Conservation (phyloP, 2,888 invertebrate genomes). For the Camptogramma bilineatum region DNA sequence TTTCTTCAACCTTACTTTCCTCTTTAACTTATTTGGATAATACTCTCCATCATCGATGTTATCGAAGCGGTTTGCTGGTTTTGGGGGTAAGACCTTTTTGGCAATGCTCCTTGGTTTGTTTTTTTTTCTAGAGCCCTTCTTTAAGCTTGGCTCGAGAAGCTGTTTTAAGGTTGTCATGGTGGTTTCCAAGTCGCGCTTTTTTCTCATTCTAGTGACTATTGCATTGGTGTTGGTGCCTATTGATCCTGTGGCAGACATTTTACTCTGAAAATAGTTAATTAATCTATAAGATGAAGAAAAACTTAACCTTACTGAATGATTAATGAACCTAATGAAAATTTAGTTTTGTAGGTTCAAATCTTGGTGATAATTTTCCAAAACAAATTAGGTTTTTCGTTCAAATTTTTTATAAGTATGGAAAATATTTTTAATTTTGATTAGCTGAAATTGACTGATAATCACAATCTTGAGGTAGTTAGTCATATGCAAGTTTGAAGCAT, state of each 20-base stretch:
- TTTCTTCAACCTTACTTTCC: constrained; percentile 52
- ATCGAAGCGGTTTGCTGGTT: constrained; percentile 33
- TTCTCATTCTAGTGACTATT: constrained; percentile 13
- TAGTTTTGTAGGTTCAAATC: too few species aligned
- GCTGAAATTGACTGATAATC: too few species aligned
- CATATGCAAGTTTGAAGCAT: too few species aligned
- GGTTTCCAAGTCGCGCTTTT: constrained; percentile 23
- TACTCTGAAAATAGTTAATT: constrained; percentile 15
- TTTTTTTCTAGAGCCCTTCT: constrained; percentile 24
- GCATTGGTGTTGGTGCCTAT: not conserved
- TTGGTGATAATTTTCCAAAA: too few species aligned
- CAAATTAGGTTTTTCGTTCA: too few species aligned
- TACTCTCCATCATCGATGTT: constrained; percentile 52
- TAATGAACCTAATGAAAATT: too few species aligned
- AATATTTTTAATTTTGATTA: too few species aligned
- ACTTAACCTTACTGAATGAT: too few species aligned
- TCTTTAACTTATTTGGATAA: constrained; percentile 62
- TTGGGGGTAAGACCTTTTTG: constrained; percentile 20
- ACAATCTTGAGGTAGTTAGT: too few species aligned
- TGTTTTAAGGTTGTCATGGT: constrained; percentile 38
- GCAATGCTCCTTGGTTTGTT: constrained; percentile 26
- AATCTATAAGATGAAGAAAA: too few species aligned
- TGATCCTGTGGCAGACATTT: constrained; percentile 19
- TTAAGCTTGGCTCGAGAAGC: constrained; percentile 16
- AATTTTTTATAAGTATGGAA: too few species aligned